Conservation (phyloP, 2,888 invertebrate species). For the Athripsodes cinereus region DNA sequence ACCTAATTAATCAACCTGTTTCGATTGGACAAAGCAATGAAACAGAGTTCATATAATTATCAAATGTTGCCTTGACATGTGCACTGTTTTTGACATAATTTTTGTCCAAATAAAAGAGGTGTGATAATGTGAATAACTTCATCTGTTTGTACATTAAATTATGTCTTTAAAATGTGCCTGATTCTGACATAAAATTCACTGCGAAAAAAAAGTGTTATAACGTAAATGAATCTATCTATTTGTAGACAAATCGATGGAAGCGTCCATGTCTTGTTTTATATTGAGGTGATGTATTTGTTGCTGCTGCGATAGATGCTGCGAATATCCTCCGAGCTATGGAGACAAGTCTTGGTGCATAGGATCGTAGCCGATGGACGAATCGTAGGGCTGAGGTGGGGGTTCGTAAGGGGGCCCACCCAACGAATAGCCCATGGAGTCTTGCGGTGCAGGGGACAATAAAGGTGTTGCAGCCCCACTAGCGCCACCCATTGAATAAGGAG, state of each 20-base stretch:
- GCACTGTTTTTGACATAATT: too few species aligned
- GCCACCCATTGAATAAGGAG: conserved; percentile 82
- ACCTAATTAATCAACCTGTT: too few species aligned
- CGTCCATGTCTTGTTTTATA: not conserved
- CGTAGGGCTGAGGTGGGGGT: conserved; percentile 85
- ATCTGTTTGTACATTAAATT: too few species aligned
- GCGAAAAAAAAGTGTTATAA: too few species aligned
- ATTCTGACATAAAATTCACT: too few species aligned
- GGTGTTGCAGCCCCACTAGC: conserved; percentile 88
- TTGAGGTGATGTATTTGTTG: not conserved
- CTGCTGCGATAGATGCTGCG: not conserved
- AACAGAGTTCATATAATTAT: too few species aligned
- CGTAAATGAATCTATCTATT: not conserved
- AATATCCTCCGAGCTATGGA: conserved; percentile 40
- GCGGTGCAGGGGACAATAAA: conserved; percentile 92
- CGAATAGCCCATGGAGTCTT: conserved; percentile 90
- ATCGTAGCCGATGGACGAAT: conserved; percentile 87
- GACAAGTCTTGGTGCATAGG: conserved; percentile 86
- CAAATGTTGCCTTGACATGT: too few species aligned
- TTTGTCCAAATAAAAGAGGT: too few species aligned
- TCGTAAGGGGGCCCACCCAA: conserved; percentile 75
- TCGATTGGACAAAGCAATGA: too few species aligned
- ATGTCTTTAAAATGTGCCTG: too few species aligned
- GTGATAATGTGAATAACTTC: too few species aligned
- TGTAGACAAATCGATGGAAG: not conserved